Evolutionary conservation across 2,797 vertebrate genomes (phyloP).

Genomic region (Rhadinocentrus ornatus): DNA sequence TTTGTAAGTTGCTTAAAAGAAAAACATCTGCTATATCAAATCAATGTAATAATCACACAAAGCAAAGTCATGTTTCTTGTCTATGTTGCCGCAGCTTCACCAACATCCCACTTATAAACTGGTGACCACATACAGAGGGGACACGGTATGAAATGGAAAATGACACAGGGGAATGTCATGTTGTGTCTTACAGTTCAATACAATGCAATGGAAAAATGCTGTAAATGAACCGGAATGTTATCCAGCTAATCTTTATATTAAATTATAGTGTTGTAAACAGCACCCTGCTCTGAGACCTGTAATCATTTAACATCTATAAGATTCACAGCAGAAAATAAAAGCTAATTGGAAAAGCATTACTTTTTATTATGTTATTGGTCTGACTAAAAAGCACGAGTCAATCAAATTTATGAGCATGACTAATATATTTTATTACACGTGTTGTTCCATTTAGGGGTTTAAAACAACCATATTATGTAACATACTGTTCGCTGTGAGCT

Average conservation of each 20-base stretch:
- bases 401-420: conserved; percentile 45
- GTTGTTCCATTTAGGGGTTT: conserved; percentile 23
- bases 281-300: not conserved
- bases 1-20: not conserved
- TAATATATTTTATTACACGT: conserved; percentile 37
- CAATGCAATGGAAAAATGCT: not conserved
- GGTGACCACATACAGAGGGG: not conserved
- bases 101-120: not conserved
- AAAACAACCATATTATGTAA: conserved; percentile 18
- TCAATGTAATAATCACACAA: not conserved
- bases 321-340: conserved; percentile 32
- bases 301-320: conserved; percentile 17
- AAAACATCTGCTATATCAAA: not conserved
- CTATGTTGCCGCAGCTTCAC: not conserved
- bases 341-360: conserved; percentile 33
- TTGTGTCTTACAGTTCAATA: not conserved
- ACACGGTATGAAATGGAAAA: not conserved
- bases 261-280: not conserved
- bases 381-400: conserved; percentile 29
- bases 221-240: not conserved
- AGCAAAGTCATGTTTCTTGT: not conserved
- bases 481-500: not conserved
- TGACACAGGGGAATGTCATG: not conserved
- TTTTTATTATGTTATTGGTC: conserved; percentile 44
- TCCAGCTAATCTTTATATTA: not conserved